Conservation (phyloP, 2,888 invertebrate genomes). For the Parthenolecanium corni region DNA sequence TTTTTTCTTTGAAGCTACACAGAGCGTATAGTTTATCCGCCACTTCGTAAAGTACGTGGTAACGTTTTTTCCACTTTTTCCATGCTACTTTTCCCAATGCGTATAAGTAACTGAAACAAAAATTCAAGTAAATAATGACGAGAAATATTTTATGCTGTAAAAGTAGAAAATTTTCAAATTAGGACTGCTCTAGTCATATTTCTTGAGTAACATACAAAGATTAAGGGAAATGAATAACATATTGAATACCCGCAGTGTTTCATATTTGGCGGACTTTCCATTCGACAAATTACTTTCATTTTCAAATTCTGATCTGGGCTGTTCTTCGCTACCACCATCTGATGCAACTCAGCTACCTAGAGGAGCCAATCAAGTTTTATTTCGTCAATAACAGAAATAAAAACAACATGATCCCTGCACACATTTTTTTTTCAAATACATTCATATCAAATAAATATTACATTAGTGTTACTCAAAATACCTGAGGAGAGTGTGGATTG, state of each 20-base stretch:
- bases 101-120: slow-evolving; percentile 15
- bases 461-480: too few relatives aligned
- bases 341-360: slow-evolving; percentile 24
- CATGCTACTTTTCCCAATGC: slow-evolving; percentile 27
- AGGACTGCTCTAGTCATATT: too few relatives aligned
- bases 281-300: slow-evolving; percentile 23
- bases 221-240: too few relatives aligned
- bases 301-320: slow-evolving; percentile 25
- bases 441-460: too few relatives aligned
- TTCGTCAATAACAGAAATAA: too few relatives aligned
- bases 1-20: slow-evolving; percentile 26
- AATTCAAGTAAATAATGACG: not conserved
- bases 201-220: too few relatives aligned
- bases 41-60: slow-evolving; percentile 22
- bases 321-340: slow-evolving; percentile 18
- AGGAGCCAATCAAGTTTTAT: not conserved
- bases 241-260: slow-evolving; percentile 16
- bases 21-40: slow-evolving; percentile 21
- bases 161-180: too few relatives aligned
- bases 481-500: slow-evolving; percentile 15
- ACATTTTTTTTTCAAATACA: too few relatives aligned
- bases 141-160: too few relatives aligned
- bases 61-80: slow-evolving; percentile 27
- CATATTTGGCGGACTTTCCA: slow-evolving; percentile 23
- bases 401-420: too few relatives aligned